phyloP scores from a whole-genome alignment of 2,888 invertebrate species.

The Calliopum simillimum region DNA sequence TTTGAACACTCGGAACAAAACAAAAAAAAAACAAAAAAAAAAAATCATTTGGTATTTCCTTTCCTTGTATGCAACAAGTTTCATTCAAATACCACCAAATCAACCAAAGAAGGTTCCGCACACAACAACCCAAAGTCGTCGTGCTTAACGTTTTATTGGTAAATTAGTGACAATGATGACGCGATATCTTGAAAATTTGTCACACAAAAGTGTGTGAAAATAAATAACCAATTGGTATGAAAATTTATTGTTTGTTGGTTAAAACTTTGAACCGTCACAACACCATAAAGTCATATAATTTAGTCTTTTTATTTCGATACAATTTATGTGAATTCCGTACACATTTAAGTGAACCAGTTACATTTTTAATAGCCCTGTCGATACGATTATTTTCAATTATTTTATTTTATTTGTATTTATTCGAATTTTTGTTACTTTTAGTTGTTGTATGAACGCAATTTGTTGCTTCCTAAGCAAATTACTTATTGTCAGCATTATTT shows the following conservation, averaged over 20 bases:
- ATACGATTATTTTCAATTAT: slow-evolving; percentile 48
- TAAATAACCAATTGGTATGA: slow-evolving; percentile 20
- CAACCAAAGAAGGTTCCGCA: neutral
- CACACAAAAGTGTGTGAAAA: slow-evolving; percentile 31
- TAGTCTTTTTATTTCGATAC: slow-evolving; percentile 5
- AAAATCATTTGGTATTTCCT: neutral
- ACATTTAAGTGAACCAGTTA: slow-evolving; percentile 49
- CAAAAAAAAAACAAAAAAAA: neutral
- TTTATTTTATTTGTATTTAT: slow-evolving; percentile 53
- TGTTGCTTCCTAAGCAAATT: slow-evolving; percentile 36
- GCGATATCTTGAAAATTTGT: slow-evolving; percentile 29
- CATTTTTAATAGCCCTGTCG: slow-evolving; percentile 44
- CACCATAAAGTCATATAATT: neutral
- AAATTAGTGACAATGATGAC: slow-evolving; percentile 15
- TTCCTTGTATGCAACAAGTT: neutral
- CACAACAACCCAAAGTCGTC: too few species aligned
- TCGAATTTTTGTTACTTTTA: slow-evolving; percentile 54
- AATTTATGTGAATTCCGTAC: slow-evolving; percentile 27
- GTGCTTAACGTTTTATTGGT: neutral
- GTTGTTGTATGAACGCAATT: slow-evolving; percentile 51
- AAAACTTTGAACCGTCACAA: neutral
- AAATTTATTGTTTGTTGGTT: slow-evolving; percentile 21
- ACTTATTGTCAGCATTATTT: slow-evolving; percentile 39
- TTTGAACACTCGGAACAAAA: too few species aligned
- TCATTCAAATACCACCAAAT: neutral